Percentiles rank a stretch among this genome's conserved stretches.
phyloP scores from a whole-genome alignment of 2,113 vertebrate genomes.

The Numida meleagris region DNA sequence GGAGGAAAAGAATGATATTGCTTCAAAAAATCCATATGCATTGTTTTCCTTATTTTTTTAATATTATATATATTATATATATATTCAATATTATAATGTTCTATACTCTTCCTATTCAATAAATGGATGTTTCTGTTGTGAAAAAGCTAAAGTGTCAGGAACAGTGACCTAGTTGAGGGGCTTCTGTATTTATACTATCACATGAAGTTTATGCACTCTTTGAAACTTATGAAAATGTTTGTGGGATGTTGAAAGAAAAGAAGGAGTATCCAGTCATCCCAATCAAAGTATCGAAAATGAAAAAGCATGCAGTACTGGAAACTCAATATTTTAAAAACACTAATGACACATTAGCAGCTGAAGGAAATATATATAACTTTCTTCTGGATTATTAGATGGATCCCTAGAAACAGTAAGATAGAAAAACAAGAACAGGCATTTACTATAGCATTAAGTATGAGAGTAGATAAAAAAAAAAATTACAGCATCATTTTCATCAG shows the following conservation, averaged over 20 bases:
- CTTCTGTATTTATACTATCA: not conserved
- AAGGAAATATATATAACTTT: not conserved
- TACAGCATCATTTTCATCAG: not conserved
- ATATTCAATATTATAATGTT: not conserved
- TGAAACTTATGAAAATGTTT: not conserved
- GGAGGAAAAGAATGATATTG: not conserved
- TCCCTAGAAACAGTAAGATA: not conserved
- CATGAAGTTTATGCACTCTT: not conserved
- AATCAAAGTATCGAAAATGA: not conserved
- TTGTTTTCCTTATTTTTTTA: not conserved
- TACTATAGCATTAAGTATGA: not conserved
- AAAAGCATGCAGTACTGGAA: not conserved
- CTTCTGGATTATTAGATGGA: not conserved
- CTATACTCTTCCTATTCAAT: not conserved
- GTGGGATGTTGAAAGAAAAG: not conserved
- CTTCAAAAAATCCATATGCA: not conserved
- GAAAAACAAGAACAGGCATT: not conserved
- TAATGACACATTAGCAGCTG: not conserved
- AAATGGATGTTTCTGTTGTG: not conserved
- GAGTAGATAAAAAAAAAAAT: not conserved
- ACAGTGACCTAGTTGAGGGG: fast-evolving
- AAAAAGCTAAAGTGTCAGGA: not conserved
- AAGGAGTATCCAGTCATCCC: not conserved
- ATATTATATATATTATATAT: not conserved
- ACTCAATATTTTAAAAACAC: not conserved